These are phyloP conservation scores for Babylonia areolata DNA, from an alignment of 1,140 invertebrate species.

Conservation along the genomic window DNA sequence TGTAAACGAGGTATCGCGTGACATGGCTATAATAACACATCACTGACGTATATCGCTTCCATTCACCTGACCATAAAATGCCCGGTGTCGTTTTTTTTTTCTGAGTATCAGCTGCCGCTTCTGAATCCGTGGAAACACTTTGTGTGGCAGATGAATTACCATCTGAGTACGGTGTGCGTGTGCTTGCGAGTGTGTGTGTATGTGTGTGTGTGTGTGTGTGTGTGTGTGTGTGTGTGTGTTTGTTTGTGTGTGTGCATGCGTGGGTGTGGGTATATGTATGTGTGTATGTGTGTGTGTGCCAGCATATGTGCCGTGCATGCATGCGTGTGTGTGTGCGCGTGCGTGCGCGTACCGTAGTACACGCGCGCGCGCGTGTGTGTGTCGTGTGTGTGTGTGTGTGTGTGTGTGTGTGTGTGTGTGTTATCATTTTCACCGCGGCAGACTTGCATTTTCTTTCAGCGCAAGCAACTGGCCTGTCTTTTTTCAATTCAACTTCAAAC, in stretches of 20 bases:
- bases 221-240: not conserved
- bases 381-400: not conserved
- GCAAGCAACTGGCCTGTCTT: too few relatives aligned
- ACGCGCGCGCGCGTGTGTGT: not conserved
- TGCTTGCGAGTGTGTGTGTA: not conserved
- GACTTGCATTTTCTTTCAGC: too few relatives aligned
- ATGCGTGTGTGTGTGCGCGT: not conserved
- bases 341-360: not conserved
- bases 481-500: too few relatives aligned
- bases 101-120: too few relatives aligned
- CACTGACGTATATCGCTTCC: too few relatives aligned
- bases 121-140: too few relatives aligned
- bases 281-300: not conserved
- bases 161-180: not conserved
- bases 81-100: too few relatives aligned
- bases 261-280: not conserved
- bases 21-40: too few relatives aligned
- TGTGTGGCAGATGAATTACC: too few relatives aligned
- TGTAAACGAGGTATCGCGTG: too few relatives aligned
- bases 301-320: not conserved
- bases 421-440: too few relatives aligned
- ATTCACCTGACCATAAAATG: too few relatives aligned
- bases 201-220: not conserved
- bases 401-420: constrained; percentile 2
- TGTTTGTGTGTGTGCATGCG: not conserved